Evolutionary conservation across 2,113 vertebrate species (phyloP), one percentile per base, ranked within the genome.

Genomic region (Scytalopus superciliaris): DNA sequence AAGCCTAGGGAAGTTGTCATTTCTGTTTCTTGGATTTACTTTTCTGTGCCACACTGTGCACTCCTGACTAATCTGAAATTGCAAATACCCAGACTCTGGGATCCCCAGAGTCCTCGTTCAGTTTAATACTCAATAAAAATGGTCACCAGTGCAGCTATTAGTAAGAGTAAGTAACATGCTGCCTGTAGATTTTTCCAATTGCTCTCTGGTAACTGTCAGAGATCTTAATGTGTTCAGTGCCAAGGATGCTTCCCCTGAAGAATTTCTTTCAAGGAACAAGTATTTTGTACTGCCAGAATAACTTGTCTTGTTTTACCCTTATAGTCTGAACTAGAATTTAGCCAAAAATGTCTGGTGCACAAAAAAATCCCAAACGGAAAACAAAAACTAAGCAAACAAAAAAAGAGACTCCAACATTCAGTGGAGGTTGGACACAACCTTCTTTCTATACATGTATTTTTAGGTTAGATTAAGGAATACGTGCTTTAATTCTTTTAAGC

Each of bases 61-160:
- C 72, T 75, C 40, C 47, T 81, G 78, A 89, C 57, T 86, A 87
- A 77, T 55, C 73, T 89, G 39, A 93, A 96, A 68, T 52, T 42
- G n/a, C 73, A 95, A 90, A 83, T 92, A 79, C 33, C 39, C 84
- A 7, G 64, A 89, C 39, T 55, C 4, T 19, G 28, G 37, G 40
- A 52, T 96, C 93, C 93, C 94, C 39, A 93, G 76, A 55, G 80
- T 75, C 80, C 85, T 83, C 4, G 0, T 78, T 89, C 84, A 91
- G 68, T 82, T 57, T 89, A 83, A 92, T 84, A 73, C 63, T 88
- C 82, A 81, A 85, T 85, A 94, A 93, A 96, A 95, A 81, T 49
- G 45, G 77, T 90, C 77, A 80, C 74, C 69, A 62, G 76, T 35
- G 63, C 59, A 93, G n/a, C 83, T 82, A 70, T 96, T 84, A 93